Conservation (phyloP, 2,797 vertebrate species). For the Sparus aurata region DNA sequence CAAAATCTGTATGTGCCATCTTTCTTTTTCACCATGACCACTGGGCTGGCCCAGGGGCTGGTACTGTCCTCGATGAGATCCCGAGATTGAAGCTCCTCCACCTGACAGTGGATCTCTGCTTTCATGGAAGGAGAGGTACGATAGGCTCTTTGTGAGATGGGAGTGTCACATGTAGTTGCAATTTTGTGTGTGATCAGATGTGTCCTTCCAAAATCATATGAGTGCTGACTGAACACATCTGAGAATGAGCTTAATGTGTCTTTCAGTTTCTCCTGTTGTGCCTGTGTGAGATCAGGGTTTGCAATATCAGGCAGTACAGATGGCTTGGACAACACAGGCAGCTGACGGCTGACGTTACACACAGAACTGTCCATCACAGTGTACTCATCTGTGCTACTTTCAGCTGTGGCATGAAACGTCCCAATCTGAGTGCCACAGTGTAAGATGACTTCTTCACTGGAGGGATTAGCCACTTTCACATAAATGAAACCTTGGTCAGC, state of each 20-base stretch:
- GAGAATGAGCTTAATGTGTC: slow-evolving; percentile 7
- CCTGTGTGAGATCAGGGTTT: slow-evolving; percentile 13
- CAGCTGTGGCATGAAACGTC: no score
- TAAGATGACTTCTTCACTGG: no score
- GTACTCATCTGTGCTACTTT: no score
- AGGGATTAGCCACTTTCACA: no score
- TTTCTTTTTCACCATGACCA: slow-evolving; percentile 11
- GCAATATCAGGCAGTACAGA: not conserved
- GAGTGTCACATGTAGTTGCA: not conserved
- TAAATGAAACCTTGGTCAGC: no score
- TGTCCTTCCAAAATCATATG: slow-evolving; percentile 23
- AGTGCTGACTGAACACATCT: slow-evolving; percentile 8
- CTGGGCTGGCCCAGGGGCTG: slow-evolving; percentile 9
- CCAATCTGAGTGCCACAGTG: no score
- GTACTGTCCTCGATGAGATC: slow-evolving; percentile 5
- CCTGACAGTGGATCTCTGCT: slow-evolving; percentile 9
- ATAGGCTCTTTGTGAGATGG: slow-evolving; percentile 16
- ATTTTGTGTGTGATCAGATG: slow-evolving; percentile 24
- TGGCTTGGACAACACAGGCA: not conserved
- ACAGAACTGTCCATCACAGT: slow-evolving; percentile 15
- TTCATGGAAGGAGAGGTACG: slow-evolving; percentile 24
- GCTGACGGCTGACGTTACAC: slow-evolving; percentile 7
- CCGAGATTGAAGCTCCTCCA: slow-evolving; percentile 11
- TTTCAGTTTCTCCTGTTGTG: no score
- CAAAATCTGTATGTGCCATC: no score